These are phyloP conservation scores for Clivina fossor DNA, from an alignment of 2,888 invertebrate species.

Conservation along the genomic window DNA sequence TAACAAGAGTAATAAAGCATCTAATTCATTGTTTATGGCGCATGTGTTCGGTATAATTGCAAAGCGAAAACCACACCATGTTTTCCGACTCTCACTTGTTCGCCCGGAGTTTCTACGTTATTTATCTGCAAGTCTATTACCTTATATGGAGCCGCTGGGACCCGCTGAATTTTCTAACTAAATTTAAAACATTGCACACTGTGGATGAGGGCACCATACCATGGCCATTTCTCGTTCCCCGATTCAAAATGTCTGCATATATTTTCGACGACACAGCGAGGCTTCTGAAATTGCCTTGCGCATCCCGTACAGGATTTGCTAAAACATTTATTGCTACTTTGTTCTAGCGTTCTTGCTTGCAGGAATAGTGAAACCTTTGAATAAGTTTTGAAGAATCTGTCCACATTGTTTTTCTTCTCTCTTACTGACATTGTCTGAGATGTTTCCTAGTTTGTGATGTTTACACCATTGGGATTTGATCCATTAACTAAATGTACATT, in stretches of 20 bases:
- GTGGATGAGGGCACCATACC: too few species aligned
- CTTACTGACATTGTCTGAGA: too few species aligned
- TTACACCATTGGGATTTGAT: too few species aligned
- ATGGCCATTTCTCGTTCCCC: slow-evolving; percentile 5
- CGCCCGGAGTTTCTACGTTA: background rate
- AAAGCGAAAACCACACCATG: background rate
- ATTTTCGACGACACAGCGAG: slow-evolving; percentile 19
- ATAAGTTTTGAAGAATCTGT: too few species aligned
- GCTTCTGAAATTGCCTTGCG: too few species aligned
- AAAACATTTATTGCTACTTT: too few species aligned
- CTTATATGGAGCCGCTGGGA: slow-evolving; percentile 27
- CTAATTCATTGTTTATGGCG: slow-evolving; percentile 14
- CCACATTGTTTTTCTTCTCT: too few species aligned
- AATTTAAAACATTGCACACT: slow-evolving; percentile 30
- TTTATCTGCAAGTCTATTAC: slow-evolving; percentile 32
- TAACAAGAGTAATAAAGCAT: background rate
- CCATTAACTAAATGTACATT: too few species aligned
- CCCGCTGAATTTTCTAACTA: slow-evolving; percentile 31
- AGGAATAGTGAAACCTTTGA: too few species aligned
- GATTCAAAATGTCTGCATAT: slow-evolving; percentile 26
- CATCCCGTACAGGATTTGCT: too few species aligned
- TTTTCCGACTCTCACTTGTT: background rate
- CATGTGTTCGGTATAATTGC: slow-evolving; percentile 16
- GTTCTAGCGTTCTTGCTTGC: too few species aligned
- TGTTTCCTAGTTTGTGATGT: too few species aligned